Evolutionary conservation across 1,140 invertebrate genomes (phyloP), one percentile per base, ranked within the genome.

Genomic region (Diachasma alloeum): DNA sequence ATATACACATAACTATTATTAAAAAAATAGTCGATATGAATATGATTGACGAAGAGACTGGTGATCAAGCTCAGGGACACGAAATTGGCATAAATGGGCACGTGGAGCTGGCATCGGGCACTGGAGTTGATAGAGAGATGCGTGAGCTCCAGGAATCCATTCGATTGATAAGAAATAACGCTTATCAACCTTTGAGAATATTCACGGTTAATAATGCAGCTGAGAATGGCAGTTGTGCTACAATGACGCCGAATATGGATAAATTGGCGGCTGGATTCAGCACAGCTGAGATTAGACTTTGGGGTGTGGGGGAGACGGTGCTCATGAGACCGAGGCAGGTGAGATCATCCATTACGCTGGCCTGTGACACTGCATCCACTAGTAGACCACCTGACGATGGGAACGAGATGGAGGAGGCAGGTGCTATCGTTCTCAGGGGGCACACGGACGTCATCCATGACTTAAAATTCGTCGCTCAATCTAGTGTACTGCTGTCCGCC

Each of bases 371-470:
- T 22, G 76, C 82, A 15, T 79, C 82, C 56, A 78, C 77, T 39
- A 74, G 75, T 83, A 79, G 82, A 76, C 67, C 72, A 48, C 79
- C 84, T 15, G 31, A 59, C 42, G 72, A 68, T 39, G 56, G 26
- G 56, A 42, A 75, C 66, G 37, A 48, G 75, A 90, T 86, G 44
- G 87, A 86, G 69, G 89, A 92, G 81, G 89, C 87, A 71, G 90
- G 90, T 42, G 92, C 92, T 26, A 81, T 93, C 75, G 89, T 91
- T 73, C 85, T 96, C 42, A 90, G 93, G 81, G 95, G 94, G 6
- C 95, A 96, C 81, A 92, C 91, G 11, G 93, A 93, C 37, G 90
- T 94, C 24, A 92, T 96, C 4, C 95, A 95, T 82, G 93, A 93
- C 79, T 90, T 95, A 42, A 91, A 91, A 80, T 94, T 95, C 83